Evolutionary conservation across 2,888 invertebrate species (phyloP).

Genomic region (Halictus quadricinctus): DNA sequence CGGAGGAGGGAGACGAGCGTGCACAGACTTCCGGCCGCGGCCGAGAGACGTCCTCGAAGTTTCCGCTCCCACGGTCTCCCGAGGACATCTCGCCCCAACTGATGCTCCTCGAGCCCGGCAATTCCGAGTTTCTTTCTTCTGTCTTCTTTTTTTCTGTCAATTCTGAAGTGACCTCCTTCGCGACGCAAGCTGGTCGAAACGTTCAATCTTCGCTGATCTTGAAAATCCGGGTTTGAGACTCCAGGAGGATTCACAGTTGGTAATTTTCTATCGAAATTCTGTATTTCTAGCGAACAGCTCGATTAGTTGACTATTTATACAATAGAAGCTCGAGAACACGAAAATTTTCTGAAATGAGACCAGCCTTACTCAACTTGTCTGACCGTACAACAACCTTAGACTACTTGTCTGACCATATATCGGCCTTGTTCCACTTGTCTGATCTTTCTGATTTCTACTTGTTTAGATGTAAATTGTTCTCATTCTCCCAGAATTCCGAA

Average conservation of each 20-base stretch:
- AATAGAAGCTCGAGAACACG: no score
- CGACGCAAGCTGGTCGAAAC: neutral
- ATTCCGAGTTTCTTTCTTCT: slow-evolving; percentile 31
- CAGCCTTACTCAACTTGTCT: no score
- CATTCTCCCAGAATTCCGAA: no score
- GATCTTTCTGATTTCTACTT: no score
- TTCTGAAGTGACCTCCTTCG: slow-evolving; percentile 8
- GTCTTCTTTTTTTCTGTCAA: neutral
- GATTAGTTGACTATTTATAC: no score
- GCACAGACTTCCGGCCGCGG: slow-evolving; percentile 15
- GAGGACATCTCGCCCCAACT: slow-evolving; percentile 17
- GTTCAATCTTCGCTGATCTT: neutral
- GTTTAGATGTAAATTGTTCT: no score
- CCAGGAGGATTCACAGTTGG: neutral
- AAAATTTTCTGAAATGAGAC: no score
- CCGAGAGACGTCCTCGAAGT: slow-evolving; percentile 33
- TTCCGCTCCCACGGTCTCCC: slow-evolving; percentile 27
- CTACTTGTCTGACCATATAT: no score
- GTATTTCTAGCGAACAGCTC: no score
- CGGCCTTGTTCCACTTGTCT: no score
- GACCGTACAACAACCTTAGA: no score
- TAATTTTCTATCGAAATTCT: neutral
- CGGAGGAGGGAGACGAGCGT: slow-evolving; percentile 22
- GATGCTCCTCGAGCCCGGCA: slow-evolving; percentile 24
- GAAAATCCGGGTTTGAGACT: neutral